Conservation (phyloP, 2,797 vertebrate species). For the Girardinus metallicus region DNA sequence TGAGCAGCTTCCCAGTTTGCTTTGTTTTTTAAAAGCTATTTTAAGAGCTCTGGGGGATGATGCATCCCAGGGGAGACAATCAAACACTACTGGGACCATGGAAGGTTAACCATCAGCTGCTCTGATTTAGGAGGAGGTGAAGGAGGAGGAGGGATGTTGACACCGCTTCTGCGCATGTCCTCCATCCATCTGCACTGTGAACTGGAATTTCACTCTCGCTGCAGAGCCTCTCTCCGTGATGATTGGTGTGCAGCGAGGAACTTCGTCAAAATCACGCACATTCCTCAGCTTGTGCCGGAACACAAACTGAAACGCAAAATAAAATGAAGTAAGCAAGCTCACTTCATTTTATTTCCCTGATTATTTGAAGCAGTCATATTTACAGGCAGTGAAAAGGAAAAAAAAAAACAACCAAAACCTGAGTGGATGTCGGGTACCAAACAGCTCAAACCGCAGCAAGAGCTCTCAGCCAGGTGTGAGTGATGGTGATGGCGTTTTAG, state of each 20-base stretch:
- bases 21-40: conserved; percentile 23
- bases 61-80: conserved; percentile 25
- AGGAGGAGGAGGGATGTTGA: conserved; percentile 11
- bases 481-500: background rate
- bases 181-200: conserved; percentile 8
- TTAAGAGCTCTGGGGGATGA: conserved; percentile 13
- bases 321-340: background rate
- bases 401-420: background rate
- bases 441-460: conserved; percentile 12
- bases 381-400: background rate
- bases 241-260: conserved; percentile 2
- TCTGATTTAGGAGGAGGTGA: conserved; percentile 8
- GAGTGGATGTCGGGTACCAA: conserved; percentile 17
- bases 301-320: no score
- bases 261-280: conserved; percentile 8
- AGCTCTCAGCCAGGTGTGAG: conserved; percentile 31
- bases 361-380: background rate
- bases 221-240: background rate
- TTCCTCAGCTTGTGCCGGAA: background rate
- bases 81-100: conserved; percentile 25
- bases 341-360: background rate
- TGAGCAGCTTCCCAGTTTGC: conserved; percentile 26
- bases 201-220: conserved; percentile 8
- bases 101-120: conserved; percentile 17
- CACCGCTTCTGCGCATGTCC: conserved; percentile 22